phyloP scores from a whole-genome alignment of 2,113 vertebrate genomes.

The Nycticebus coucang region DNA sequence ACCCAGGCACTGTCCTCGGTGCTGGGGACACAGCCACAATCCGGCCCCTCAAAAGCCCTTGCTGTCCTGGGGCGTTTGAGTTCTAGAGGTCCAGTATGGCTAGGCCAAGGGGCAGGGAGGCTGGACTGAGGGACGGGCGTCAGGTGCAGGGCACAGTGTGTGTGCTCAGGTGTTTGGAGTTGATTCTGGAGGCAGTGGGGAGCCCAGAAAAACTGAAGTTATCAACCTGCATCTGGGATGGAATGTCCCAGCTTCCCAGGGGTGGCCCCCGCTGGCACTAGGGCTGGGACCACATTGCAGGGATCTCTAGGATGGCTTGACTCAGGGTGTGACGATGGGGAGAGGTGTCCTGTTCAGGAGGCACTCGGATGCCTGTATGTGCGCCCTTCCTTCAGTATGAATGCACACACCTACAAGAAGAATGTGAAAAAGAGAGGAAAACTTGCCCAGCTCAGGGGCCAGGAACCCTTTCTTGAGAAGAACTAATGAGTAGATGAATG shows the following conservation, averaged over 20 bases:
- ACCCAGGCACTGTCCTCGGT: neutral
- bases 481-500: neutral
- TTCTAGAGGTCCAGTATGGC: neutral
- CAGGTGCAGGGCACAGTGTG: accelerated
- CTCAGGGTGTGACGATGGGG: neutral
- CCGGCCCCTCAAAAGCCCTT: accelerated
- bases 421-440: neutral
- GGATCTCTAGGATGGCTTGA: neutral
- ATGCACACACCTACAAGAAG: accelerated
- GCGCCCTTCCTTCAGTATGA: neutral
- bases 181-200: neutral
- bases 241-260: neutral
- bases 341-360: neutral
- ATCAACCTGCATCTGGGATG: accelerated
- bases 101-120: neutral
- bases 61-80: neutral
- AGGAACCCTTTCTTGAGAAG: neutral
- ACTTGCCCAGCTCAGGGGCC: neutral
- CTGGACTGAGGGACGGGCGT: neutral
- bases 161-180: neutral
- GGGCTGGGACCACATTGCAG: neutral
- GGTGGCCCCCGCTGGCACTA: neutral
- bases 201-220: neutral
- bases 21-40: neutral
- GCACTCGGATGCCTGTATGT: neutral